phyloP scores from a whole-genome alignment of 1,140 invertebrate genomes.

The Scaptomyza hsui region DNA sequence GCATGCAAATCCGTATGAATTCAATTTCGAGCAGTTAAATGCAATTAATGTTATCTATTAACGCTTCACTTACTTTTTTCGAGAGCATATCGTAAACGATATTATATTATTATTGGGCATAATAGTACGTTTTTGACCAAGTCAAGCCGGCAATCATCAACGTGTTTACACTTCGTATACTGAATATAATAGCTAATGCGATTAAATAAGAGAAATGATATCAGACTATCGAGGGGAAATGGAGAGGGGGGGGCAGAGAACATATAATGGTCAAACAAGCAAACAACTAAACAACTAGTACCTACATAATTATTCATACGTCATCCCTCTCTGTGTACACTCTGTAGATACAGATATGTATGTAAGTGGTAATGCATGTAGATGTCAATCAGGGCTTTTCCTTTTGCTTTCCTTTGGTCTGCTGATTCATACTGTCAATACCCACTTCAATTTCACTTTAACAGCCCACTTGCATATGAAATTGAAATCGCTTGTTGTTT shows the following conservation, averaged over 20 bases:
- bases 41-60: conserved; percentile 1
- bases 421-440: conserved; percentile 14
- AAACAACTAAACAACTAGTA: neutral
- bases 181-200: conserved; percentile 17
- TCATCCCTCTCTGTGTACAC: too few species aligned
- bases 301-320: conserved; percentile 8
- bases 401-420: neutral
- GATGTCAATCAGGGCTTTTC: conserved; percentile 14
- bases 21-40: neutral
- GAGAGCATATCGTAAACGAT: conserved; percentile 6
- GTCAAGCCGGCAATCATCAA: conserved; percentile 5
- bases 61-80: conserved; percentile 5
- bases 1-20: neutral
- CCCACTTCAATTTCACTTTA: conserved; percentile 8
- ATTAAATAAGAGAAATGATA: conserved; percentile 6
- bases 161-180: conserved; percentile 2
- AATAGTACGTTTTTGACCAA: neutral
- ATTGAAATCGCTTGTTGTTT: conserved; percentile 11
- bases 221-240: neutral
- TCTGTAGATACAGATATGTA: neutral
- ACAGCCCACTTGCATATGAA: conserved; percentile 1
- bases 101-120: conserved; percentile 1
- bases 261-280: neutral
- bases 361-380: conserved; percentile 5
- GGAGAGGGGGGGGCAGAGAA: too few species aligned